Evolutionary conservation across 2,888 invertebrate species (phyloP).

Genomic region (Rhaphigaster nebulosa): DNA sequence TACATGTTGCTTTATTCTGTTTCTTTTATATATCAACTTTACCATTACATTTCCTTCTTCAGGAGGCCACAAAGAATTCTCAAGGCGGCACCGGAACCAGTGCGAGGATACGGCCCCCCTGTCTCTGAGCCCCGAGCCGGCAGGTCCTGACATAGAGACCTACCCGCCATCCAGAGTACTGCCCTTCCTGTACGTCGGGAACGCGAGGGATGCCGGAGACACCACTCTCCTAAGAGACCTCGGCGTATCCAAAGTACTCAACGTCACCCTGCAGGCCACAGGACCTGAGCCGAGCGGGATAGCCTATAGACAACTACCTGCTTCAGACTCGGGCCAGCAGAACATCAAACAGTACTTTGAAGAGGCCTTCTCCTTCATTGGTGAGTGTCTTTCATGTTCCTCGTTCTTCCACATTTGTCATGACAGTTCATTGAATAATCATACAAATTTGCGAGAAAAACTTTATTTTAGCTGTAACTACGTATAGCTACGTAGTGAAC

Average conservation of each 20-base stretch:
- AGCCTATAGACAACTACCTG: slow-evolving; percentile 83
- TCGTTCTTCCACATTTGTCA: neutral
- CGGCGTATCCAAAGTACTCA: slow-evolving; percentile 83
- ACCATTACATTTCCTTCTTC: slow-evolving; percentile 67
- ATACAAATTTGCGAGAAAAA: neutral
- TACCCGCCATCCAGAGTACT: slow-evolving; percentile 84
- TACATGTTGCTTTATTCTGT: too few relatives aligned
- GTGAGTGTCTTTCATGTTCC: slow-evolving; percentile 72
- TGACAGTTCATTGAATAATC: neutral
- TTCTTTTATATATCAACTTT: neutral
- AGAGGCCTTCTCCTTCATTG: slow-evolving; percentile 88
- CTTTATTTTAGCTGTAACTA: neutral
- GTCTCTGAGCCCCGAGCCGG: slow-evolving; percentile 67
- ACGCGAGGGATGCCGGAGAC: slow-evolving; percentile 84
- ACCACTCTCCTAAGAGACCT: slow-evolving; percentile 75
- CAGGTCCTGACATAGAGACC: slow-evolving; percentile 76
- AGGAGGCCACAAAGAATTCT: slow-evolving; percentile 82
- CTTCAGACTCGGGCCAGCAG: slow-evolving; percentile 86
- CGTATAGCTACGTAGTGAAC: neutral
- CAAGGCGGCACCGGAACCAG: slow-evolving; percentile 78
- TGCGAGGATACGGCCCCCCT: slow-evolving; percentile 74
- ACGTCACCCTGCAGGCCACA: slow-evolving; percentile 74
- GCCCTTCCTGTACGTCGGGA: slow-evolving; percentile 86
- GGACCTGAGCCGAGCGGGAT: slow-evolving; percentile 79
- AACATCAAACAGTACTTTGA: slow-evolving; percentile 91